Evolutionary conservation across 1,140 invertebrate genomes (phyloP), one percentile per base, ranked within the genome.

Genomic region (Pectinophora gossypiella): DNA sequence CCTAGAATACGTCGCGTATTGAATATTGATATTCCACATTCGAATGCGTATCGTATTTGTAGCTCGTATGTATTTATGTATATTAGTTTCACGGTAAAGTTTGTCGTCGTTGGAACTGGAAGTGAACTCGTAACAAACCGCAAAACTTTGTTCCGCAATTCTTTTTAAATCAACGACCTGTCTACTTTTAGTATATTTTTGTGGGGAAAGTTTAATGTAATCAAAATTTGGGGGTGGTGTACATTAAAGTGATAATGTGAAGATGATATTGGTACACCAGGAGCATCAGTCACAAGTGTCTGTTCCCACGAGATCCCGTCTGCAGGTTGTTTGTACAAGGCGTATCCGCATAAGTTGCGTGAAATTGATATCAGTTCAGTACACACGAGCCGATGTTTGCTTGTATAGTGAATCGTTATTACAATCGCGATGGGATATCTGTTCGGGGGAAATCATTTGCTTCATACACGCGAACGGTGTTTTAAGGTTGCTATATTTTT

Each of bases 351-450:
- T 68, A 77, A 78, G 68, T 75, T 68, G 67, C 65, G 62, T 77
- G 76, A 81, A 81, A 84, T 84, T 84, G 77, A 84, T 84, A 84
- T 74, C 64, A 52, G 54, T 49, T 72, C 56, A 51, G 54, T 46
- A 51, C 54, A 68, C 57, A 77, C 71, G 64, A 59, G 49, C 57
- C 56, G 55, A 43, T 79, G 71, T 82, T 79, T 77, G 66, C 45
- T 47, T 40, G 36, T 51, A 58, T 65, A 74, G 59, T 59, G 57
- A 68, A 60, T 59, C 56, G 61, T 54, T 71, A 62, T 65, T 68
- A 69, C 59, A 59, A 65, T 50, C 54, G 48, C 54, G 63, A 51
- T 54, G 46, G 56, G 56, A 62, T 63, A 49, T 63, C 51, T 46
- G 54, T 47, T 13, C 40, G 23, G n/a, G 27, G n/a, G 27, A 32